Conservation (phyloP, 2,797 vertebrate species). For the Sebastes cheni region DNA sequence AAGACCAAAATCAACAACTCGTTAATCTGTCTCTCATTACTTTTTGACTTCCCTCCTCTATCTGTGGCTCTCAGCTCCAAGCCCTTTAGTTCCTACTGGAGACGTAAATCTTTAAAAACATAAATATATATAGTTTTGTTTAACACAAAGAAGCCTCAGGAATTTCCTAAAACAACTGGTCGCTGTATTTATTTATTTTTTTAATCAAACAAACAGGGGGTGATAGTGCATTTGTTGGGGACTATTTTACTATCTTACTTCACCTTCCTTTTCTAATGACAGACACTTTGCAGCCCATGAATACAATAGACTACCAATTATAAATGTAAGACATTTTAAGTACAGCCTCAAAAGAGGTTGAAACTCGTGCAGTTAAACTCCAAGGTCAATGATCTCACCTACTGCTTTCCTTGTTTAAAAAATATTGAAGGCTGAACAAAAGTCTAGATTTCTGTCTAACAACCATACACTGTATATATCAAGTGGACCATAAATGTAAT, state of each 20-base stretch:
- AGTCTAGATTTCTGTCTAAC: too few species aligned
- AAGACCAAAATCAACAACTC: neutral
- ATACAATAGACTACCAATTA: neutral
- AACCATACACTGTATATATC: rapidly evolving
- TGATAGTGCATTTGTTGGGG: too few species aligned
- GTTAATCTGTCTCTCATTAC: too few species aligned
- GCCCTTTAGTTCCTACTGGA: rapidly evolving
- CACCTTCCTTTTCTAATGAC: neutral
- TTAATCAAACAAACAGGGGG: too few species aligned
- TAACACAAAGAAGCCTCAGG: too few species aligned
- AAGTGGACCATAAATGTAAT: too few species aligned
- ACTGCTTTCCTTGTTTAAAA: neutral
- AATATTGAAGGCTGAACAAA: neutral
- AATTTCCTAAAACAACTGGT: too few species aligned
- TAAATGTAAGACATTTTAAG: neutral
- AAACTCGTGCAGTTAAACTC: neutral
- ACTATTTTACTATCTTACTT: too few species aligned
- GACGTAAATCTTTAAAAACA: neutral
- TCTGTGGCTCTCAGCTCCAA: neutral
- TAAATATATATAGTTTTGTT: too few species aligned
- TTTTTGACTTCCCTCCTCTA: neutral
- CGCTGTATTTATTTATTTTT: too few species aligned
- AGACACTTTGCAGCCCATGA: too few species aligned
- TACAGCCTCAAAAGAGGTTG: neutral
- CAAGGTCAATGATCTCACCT: neutral